Base-by-base conservation (phyloP, 2,888 invertebrate genomes). In the Neria commutata region DNA sequence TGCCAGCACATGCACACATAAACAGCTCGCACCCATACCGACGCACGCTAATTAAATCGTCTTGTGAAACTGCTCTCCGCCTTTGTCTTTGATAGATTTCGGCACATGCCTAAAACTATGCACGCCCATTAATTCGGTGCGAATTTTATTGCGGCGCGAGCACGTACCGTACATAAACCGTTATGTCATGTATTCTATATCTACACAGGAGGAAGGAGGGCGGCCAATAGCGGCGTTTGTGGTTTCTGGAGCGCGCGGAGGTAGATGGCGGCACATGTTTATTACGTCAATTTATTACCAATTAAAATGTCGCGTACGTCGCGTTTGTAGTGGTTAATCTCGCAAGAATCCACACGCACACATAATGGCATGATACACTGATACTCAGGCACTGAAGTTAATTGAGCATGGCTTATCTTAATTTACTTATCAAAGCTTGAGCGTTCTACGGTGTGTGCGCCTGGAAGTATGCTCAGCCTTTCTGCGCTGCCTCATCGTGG, bases 1-100 rank as follows among this genome's bases (percentile, higher is more conserved):
- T 74, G 66, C 74, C 69, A 21, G 25, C 48, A 25, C 25, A 48
- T 19, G 25, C 29, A 24, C 29, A 48, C 48, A 34, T 33, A 50
- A 29, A 33, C 17, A 14, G 8, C 50, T 5, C 17, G 19, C 8
- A 33, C 19, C 14, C 21, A 42, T 19, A 19, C 42, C 3, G 21
- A 19, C 42, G 4, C 37, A 37, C 6, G n/a, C 37, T 19, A 42
- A 42, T 42, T 42, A 42, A 42, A 42, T 42, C 21, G 42, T 42
- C 42, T 42, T 42, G 21, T 42, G 14, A 19, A 8, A 37, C n/a
- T n/a, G 37, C 37, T 37, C 4, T n/a, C 14, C n/a, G 37, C n/a
- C 14, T n/a, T 10, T 37, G 37, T 5, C 14, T 42, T 42, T 42
- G 17, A 42, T 42, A 42, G 42, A 19, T 42, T 42, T 19, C 14